A percentile compares a stretch with the other conserved stretches of the same genome.
Evolutionary conservation across 2,888 invertebrate genomes (phyloP).

Genomic region (Blomia tropicalis): DNA sequence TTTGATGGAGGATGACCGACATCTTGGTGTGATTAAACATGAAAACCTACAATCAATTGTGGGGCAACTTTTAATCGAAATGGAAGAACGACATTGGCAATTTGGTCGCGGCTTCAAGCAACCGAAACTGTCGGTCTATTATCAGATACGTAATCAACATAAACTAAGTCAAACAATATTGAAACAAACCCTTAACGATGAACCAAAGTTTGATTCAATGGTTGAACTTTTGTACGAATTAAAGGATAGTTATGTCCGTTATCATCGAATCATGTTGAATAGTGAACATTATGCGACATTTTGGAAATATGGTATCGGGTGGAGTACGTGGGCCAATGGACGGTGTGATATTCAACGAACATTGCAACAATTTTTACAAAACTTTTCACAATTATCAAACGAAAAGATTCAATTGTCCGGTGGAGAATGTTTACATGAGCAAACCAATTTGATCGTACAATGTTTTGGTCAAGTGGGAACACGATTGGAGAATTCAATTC

Average conservation of each 20-base stretch:
- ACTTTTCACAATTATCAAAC: not conserved
- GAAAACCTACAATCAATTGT: not conserved
- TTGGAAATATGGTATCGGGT: constrained; percentile 33
- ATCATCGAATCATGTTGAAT: constrained; percentile 27
- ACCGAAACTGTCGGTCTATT: constrained; percentile 3
- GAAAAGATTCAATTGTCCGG: not conserved
- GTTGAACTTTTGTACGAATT: not conserved
- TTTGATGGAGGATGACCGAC: constrained; percentile 3
- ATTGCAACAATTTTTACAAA: not conserved
- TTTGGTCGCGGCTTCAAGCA: not conserved
- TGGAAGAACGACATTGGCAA: not conserved
- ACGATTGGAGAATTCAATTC: not conserved
- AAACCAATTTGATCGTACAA: constrained; percentile 1
- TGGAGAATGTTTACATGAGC: constrained; percentile 1
- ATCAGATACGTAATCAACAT: constrained; percentile 16
- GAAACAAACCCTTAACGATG: constrained; percentile 10
- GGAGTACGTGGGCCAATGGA: constrained; percentile 30
- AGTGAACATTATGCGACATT: constrained; percentile 34
- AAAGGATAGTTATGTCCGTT: constrained; percentile 6
- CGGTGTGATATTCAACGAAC: not conserved
- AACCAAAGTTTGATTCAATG: constrained; percentile 3
- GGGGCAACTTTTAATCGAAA: not conserved
- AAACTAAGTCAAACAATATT: constrained; percentile 11
- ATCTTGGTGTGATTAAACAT: not conserved
- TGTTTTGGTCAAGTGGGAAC: not conserved